These are phyloP conservation scores for Macaca fascicularis DNA, from an alignment of 2,113 vertebrate species.

Conservation along the genomic window DNA sequence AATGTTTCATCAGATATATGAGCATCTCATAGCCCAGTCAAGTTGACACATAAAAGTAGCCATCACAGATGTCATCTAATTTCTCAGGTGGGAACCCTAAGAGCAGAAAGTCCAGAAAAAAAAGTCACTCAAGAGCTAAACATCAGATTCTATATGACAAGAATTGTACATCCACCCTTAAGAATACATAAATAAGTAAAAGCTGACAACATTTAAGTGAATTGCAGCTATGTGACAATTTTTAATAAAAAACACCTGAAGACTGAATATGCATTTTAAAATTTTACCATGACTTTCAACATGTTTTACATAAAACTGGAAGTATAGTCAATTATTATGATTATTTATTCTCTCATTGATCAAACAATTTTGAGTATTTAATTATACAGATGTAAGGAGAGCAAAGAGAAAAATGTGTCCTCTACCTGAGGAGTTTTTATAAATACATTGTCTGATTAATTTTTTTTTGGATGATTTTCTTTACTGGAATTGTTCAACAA, in stretches of 20 bases:
- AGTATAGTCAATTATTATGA: background rate
- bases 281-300: background rate
- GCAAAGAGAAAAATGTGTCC: background rate
- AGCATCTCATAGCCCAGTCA: background rate
- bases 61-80: background rate
- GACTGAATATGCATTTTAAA: background rate
- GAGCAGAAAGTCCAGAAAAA: background rate
- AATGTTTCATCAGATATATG: background rate
- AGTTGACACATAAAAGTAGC: background rate
- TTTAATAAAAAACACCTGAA: background rate
- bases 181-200: background rate
- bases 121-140: background rate
- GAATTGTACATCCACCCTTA: background rate
- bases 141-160: background rate
- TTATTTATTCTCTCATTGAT: background rate
- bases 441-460: background rate
- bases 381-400: background rate
- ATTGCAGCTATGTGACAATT: background rate
- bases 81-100: background rate
- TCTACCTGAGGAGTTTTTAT: background rate
- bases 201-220: background rate
- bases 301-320: slow-evolving; percentile 8
- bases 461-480: background rate
- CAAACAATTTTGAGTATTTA: background rate
- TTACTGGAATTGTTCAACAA: background rate